Evolutionary conservation across 2,888 invertebrate species (phyloP), one percentile per base, ranked within the genome.

Genomic region (Onchidella celtica): DNA sequence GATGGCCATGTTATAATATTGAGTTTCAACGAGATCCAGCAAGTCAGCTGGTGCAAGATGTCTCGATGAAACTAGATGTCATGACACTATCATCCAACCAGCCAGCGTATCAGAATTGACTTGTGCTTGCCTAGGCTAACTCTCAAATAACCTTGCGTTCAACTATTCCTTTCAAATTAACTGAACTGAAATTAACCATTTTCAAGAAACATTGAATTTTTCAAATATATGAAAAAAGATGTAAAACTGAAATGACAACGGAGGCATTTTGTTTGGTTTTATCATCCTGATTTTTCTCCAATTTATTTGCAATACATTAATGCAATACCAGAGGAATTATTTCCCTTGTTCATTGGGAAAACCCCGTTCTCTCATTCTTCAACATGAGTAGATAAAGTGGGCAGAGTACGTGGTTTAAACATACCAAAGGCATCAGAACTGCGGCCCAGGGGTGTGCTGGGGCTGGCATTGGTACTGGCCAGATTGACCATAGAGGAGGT

Each of bases 401-500:
- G 4, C 17, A 0, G 40, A 24, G 9, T 69, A 70, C 32, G 55
- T 47, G 11, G 47, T 27, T 32, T 36, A 59, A 21, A 69, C 80
- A 36, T 66, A 80, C 80, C 80, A 68, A 74, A 79, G 36, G 79
- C 70, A 55, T 79, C 79, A 17, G 79, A 24, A 34, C 73, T 79
- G 27, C 66, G 59, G 34, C 55, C 36, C 2, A 73, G 65, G 2
- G 63, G 47, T 34, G 73, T 21, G 36, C 70, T 79, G 24, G 55
- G 68, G 34, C 61, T 29, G 47, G 24, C 55, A 36, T 6, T n/a
- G 1, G 70, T 47, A 75, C 86, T 86, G 27, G 89, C 87, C 27
- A 91, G 85, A 85, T 91, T 91, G 57, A 90, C 87, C 91, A 91
- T 90, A 38, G 91, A 91, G 9, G 89, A 85, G 21, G 90, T 88